Percentiles rank a stretch among this genome's conserved stretches.
phyloP scores from a whole-genome alignment of 2,113 vertebrate species.

The Gavialis gangeticus region DNA sequence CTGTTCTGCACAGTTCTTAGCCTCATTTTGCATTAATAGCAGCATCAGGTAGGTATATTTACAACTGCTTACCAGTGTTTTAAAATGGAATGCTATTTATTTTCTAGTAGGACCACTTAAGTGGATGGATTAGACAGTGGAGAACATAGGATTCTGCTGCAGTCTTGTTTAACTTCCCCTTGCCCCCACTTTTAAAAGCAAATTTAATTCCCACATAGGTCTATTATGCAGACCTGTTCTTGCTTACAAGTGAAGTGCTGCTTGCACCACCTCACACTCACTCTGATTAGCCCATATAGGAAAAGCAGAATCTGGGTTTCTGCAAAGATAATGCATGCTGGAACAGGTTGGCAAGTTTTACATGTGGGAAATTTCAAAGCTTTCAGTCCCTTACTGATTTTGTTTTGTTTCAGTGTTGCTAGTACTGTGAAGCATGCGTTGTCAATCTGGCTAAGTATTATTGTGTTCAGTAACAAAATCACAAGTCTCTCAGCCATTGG shows the following conservation, averaged over 20 bases:
- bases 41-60: neutral
- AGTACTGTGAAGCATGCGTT: slow-evolving; percentile 96
- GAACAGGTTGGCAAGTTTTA: neutral
- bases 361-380: neutral
- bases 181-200: too few species aligned
- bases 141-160: neutral
- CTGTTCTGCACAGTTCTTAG: too few species aligned
- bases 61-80: neutral
- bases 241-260: neutral
- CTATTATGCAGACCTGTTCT: neutral
- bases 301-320: neutral
- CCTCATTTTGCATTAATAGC: neutral
- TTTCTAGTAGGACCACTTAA: neutral
- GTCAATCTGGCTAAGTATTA: slow-evolving; percentile 96
- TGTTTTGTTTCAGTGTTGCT: slow-evolving; percentile 87
- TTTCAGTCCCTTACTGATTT: neutral
- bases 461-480: slow-evolving; percentile 94
- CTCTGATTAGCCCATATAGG: neutral
- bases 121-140: neutral
- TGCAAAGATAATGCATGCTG: neutral
- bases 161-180: neutral
- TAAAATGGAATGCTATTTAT: neutral
- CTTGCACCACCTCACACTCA: fast-evolving
- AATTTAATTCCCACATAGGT: neutral
- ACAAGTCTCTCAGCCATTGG: slow-evolving; percentile 89